phyloP scores from a whole-genome alignment of 2,797 vertebrate species.

The Bradypus variegatus region DNA sequence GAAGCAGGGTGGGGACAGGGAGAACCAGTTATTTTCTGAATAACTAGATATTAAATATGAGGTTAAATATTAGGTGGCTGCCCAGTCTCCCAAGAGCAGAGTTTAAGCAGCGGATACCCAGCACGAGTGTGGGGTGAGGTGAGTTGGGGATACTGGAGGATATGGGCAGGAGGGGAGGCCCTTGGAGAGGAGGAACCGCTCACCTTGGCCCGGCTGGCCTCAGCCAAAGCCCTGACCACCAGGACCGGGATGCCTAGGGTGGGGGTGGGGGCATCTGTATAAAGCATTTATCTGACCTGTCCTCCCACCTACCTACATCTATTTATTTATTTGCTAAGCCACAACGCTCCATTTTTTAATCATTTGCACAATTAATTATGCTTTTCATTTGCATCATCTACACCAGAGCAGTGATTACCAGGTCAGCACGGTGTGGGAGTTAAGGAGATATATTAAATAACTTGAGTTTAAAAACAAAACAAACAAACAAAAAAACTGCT shows the following conservation, averaged over 20 bases:
- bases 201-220: constrained; percentile 35
- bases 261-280: constrained; percentile 28
- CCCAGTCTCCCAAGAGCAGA: constrained; percentile 38
- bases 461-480: constrained; percentile 46
- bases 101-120: constrained; percentile 11
- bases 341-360: constrained; percentile 57
- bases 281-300: constrained; percentile 66
- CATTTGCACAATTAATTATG: constrained; percentile 68
- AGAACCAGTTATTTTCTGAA: constrained; percentile 66
- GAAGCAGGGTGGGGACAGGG: constrained; percentile 29
- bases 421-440: constrained; percentile 66
- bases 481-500: constrained; percentile 43
- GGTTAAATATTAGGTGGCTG: constrained; percentile 50
- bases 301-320: constrained; percentile 65
- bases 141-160: not conserved
- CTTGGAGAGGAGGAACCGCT: constrained; percentile 11
- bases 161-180: not conserved
- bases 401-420: constrained; percentile 71
- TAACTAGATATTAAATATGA: constrained; percentile 57
- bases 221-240: constrained; percentile 40
- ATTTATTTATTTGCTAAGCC: constrained; percentile 61
- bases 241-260: not conserved
- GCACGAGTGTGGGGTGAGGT: not conserved
- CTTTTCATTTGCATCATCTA: constrained; percentile 72
- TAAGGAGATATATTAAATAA: constrained; percentile 71